phyloP scores from a whole-genome alignment of 2,113 vertebrate species.

The Dasyornis broadbenti region DNA sequence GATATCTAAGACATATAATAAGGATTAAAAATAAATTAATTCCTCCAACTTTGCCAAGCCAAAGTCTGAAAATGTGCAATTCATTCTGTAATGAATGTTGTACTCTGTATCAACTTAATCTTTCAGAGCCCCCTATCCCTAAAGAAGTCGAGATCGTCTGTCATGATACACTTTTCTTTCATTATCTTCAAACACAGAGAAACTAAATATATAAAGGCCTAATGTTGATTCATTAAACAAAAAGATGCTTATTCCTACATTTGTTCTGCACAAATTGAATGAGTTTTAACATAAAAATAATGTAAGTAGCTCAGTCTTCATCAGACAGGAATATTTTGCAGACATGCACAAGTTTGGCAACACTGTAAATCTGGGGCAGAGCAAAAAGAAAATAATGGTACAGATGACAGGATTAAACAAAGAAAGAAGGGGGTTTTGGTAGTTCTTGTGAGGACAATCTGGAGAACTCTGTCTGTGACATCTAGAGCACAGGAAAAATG shows the following conservation, averaged over 20 bases:
- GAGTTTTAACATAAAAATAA: background rate
- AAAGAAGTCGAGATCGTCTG: background rate
- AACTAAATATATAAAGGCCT: background rate
- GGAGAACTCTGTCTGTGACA: background rate
- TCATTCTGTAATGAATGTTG: background rate
- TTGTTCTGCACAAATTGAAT: background rate
- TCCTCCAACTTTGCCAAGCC: background rate
- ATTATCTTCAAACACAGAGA: background rate
- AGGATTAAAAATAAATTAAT: background rate
- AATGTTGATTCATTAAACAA: background rate
- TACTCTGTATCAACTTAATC: background rate
- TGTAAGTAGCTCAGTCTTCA: background rate
- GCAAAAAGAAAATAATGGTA: background rate
- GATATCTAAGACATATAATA: background rate
- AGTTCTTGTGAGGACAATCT: background rate
- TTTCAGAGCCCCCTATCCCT: background rate
- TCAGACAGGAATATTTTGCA: background rate
- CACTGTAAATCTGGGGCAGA: background rate
- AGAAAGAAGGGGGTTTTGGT: background rate
- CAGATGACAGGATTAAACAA: background rate
- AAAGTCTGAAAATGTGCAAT: background rate
- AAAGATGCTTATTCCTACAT: background rate
- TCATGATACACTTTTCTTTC: background rate
- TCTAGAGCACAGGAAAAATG: background rate
- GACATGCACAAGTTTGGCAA: background rate